Base-by-base conservation (phyloP, 2,113 vertebrate species). In the Tichodroma muraria region DNA sequence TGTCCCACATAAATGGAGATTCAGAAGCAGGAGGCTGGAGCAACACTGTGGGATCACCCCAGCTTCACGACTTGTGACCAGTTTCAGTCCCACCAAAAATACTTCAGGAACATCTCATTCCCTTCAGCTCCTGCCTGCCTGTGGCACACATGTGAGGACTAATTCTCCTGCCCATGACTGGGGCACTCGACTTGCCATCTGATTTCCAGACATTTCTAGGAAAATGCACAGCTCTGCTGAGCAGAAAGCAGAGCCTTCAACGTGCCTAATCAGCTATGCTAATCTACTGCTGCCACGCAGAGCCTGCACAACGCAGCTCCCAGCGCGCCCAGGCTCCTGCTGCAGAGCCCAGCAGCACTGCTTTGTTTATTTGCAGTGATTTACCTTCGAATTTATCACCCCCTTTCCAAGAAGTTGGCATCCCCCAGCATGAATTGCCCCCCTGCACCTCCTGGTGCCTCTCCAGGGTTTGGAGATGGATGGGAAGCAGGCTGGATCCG, bases 151-250 rank as follows among this genome's bases (percentile, higher is more conserved):
- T 6, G 31, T 53, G 40, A 90, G 59, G 35, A 49, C 42, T 66
- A 17, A 78, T 44, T n/a, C 72, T 90, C 76, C 44, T 88, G 81
- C 59, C 71, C 38, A 8, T 66, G 84, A 37, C 54, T 50, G 80
- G n/a, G 80, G 35, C 61, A 45, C 45, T 76, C 3, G 0, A 15
- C 20, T 47, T 82, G 21, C 80, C 68, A 20, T 82, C 80, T 28
- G 61, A 89, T 91, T 96, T 91, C 78, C 73, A 92, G 78, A 65
- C 30, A 72, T 82, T 94, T 94, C 84, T 31, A 77, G 81, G 89
- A 76, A 94, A 93, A 79, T 2, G 22, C 16, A 1, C 57, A 79
- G 77, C 86, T 93, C 83, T 70, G 57, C 76, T 24, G 59, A 93
- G 76, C 90, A 77, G 63, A 63, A 68, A 75, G 86, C 27, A 1